Percentiles rank a stretch among this genome's conserved stretches.
phyloP scores from a whole-genome alignment of 2,888 invertebrate species.

The Xestia rhomboidea region DNA sequence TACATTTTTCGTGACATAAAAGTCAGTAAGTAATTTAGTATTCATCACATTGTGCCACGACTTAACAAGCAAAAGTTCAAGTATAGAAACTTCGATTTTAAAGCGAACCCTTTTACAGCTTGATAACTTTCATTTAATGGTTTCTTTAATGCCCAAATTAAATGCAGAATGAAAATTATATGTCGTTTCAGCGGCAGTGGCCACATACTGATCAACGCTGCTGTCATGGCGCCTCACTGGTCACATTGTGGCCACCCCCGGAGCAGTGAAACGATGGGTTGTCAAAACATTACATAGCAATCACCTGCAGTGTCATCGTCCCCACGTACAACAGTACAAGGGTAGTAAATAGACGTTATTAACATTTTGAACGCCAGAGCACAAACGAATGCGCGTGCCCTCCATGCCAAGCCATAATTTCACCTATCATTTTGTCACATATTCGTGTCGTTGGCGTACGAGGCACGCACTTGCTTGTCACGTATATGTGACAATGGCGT shows the following conservation, averaged over 20 bases:
- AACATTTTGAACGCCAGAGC: too few species aligned
- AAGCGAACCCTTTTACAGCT: not conserved
- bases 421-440: too few species aligned
- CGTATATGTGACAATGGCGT: too few species aligned
- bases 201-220: constrained; percentile 10
- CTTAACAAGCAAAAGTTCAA: constrained; percentile 17
- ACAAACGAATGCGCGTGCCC: too few species aligned
- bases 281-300: constrained; percentile 11
- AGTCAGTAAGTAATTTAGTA: not conserved
- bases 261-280: constrained; percentile 3
- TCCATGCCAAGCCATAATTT: too few species aligned
- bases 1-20: not conserved
- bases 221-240: not conserved
- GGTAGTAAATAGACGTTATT: constrained; percentile 12
- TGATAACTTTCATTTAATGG: constrained; percentile 1
- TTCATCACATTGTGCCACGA: constrained; percentile 6
- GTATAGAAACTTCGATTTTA: not conserved
- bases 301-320: constrained; percentile 1
- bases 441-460: too few species aligned
- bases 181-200: constrained; percentile 5
- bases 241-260: not conserved
- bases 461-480: too few species aligned
- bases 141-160: constrained; percentile 31
- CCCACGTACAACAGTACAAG: constrained; percentile 16
- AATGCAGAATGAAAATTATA: constrained; percentile 33